phyloP scores from a whole-genome alignment of 1,140 invertebrate genomes.

The Odontomachus brunneus region DNA sequence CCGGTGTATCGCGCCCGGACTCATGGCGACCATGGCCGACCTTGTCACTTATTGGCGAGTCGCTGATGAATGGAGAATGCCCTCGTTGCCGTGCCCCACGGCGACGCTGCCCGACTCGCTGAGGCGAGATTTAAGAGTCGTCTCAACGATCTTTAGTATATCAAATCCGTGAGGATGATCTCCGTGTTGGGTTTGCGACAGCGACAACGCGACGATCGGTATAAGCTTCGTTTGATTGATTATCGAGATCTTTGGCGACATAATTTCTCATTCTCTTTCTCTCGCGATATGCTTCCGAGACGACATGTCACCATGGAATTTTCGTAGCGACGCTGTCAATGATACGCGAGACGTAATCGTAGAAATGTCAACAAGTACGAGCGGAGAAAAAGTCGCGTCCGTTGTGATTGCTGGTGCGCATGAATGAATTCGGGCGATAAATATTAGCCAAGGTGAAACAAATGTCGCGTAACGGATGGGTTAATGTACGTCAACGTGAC shows the following conservation, averaged over 20 bases:
- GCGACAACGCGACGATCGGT: not conserved
- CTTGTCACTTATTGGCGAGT: conserved; percentile 25
- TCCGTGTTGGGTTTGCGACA: conserved; percentile 27
- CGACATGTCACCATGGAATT: too few species aligned
- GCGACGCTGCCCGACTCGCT: not conserved
- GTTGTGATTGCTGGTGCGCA: too few species aligned
- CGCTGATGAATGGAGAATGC: conserved; percentile 31
- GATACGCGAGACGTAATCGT: too few species aligned
- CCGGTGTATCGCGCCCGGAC: conserved; percentile 34
- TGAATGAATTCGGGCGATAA: too few species aligned
- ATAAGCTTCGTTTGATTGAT: not conserved
- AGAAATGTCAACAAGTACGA: too few species aligned
- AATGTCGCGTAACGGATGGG: conserved; percentile 23
- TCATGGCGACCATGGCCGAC: conserved; percentile 50
- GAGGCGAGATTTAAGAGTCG: too few species aligned
- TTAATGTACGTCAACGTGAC: conserved; percentile 17
- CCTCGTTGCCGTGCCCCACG: not conserved
- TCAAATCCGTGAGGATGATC: not conserved
- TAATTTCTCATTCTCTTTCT: not conserved
- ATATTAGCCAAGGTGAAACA: not conserved
- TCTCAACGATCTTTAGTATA: not conserved
- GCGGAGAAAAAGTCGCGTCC: too few species aligned
- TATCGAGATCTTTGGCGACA: not conserved
- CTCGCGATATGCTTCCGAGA: too few species aligned
- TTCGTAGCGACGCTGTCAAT: too few species aligned